Base-by-base conservation (phyloP, 2,888 invertebrate genomes). In the Campoplex capitator region DNA sequence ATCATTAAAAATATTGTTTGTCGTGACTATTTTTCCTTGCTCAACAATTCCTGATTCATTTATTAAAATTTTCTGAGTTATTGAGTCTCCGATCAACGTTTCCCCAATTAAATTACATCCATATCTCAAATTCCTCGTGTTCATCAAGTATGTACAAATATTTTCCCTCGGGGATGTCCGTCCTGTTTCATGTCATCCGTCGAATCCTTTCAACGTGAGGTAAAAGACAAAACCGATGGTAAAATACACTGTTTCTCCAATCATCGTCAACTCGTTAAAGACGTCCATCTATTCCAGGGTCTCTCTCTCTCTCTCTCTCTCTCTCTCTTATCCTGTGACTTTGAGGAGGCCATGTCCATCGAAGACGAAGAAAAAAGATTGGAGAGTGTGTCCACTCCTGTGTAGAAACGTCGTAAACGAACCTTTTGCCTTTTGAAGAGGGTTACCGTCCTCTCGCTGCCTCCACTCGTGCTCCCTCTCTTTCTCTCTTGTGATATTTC, bases 251-350 rank as follows among this genome's bases (percentile, higher is more conserved):
- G 32, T 86, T 71, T 83, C 82, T 89, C 90, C 91, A 90, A 84
- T 86, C 91, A 91, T 92, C 90, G 89, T 91, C 90, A 90, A 89
- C 90, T 92, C 91, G 92, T 91, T 91, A 90, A 89, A 90, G 78
- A 73, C 76, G 73, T 82, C 88, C 86, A 89, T 91, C 89, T 89
- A 91, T 91, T 88, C 88, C 80, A n/a, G 80, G 82, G n/a, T 51
- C 62, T 82, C 42, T 32, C 68, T 68, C 42, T 78, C 68, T 68
- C 16, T 58, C 58, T 73, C 45, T 45, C 45, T 78, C 78, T 35
- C 45, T 54, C 54, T 48, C 32, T 38, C 42, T 32, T 42, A 35
- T 83, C 75, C 58, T 67, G 32, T 58, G 75, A 83, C 80, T 82
- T 75, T 65, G 75, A 84, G 62, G 82, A 82, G 80, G 56, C 58